A percentile compares a stretch with the other conserved stretches of the same genome.
Conservation (phyloP, 2,797 vertebrate genomes). For the Sebastes miniatus region DNA sequence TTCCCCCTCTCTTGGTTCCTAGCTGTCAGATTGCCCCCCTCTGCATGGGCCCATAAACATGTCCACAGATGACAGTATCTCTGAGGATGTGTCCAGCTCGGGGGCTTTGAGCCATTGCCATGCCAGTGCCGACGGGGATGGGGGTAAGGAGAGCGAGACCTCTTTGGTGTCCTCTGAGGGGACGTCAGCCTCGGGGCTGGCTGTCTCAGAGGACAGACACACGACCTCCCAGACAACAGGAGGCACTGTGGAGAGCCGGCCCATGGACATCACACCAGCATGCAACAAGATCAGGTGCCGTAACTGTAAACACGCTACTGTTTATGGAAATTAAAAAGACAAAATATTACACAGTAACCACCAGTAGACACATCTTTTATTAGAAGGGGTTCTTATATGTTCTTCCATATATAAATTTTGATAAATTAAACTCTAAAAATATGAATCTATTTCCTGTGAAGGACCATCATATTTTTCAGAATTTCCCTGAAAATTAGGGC, state of each 20-base stretch:
- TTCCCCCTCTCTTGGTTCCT: not conserved
- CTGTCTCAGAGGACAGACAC: constrained; percentile 81
- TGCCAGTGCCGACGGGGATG: constrained; percentile 66
- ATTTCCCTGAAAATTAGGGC: not conserved
- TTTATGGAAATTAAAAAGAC: not conserved
- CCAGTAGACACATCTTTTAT: not conserved
- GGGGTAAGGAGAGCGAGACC: constrained; percentile 72
- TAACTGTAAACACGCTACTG: not conserved
- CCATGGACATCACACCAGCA: constrained; percentile 72
- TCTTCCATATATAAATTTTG: not conserved
- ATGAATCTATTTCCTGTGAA: not conserved
- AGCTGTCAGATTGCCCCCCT: constrained; percentile 69
- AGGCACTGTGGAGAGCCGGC: constrained; percentile 70
- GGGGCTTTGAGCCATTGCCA: constrained; percentile 76
- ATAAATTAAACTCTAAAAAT: not conserved
- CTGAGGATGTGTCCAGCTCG: constrained; percentile 84
- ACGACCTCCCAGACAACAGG: constrained; percentile 69
- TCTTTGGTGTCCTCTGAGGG: constrained; percentile 81
- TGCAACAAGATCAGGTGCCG: constrained; percentile 81
- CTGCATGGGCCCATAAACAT: constrained; percentile 82
- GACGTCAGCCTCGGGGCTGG: constrained; percentile 76
- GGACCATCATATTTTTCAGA: not conserved
- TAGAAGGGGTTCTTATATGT: not conserved
- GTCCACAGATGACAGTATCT: constrained; percentile 85
- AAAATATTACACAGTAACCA: not conserved